These are phyloP conservation scores for Characodon lateralis DNA, from an alignment of 2,797 vertebrate species.

Conservation along the genomic window DNA sequence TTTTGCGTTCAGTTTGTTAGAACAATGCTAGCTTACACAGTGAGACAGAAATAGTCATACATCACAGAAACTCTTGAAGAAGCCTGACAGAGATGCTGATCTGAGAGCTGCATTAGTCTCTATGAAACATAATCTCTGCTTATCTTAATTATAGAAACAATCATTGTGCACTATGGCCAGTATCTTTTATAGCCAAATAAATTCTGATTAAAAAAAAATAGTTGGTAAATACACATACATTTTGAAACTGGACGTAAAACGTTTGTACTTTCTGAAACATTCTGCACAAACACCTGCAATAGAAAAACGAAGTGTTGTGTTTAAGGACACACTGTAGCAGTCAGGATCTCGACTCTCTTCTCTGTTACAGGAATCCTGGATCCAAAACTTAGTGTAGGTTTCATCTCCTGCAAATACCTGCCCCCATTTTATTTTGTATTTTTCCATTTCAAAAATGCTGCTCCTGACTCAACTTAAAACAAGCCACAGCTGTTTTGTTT, in stretches of 20 bases:
- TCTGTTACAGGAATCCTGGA: neutral
- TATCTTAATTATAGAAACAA: neutral
- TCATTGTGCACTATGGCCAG: neutral
- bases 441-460: neutral
- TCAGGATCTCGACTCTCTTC: neutral
- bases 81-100: neutral
- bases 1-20: neutral
- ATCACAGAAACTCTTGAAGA: too few relatives aligned
- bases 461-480: constrained; percentile 1
- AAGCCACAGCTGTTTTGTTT: neutral
- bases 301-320: neutral
- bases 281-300: neutral
- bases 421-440: neutral
- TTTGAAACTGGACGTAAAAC: too few relatives aligned
- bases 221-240: neutral
- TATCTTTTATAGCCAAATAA: neutral
- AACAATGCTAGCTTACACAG: neutral
- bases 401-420: neutral
- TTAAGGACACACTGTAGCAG: neutral
- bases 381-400: neutral
- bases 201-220: neutral
- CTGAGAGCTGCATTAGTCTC: neutral
- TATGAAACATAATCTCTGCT: neutral
- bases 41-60: neutral
- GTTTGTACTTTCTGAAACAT: neutral